phyloP scores from a whole-genome alignment of 2,888 invertebrate genomes.

The Priocnemis perturbator region DNA sequence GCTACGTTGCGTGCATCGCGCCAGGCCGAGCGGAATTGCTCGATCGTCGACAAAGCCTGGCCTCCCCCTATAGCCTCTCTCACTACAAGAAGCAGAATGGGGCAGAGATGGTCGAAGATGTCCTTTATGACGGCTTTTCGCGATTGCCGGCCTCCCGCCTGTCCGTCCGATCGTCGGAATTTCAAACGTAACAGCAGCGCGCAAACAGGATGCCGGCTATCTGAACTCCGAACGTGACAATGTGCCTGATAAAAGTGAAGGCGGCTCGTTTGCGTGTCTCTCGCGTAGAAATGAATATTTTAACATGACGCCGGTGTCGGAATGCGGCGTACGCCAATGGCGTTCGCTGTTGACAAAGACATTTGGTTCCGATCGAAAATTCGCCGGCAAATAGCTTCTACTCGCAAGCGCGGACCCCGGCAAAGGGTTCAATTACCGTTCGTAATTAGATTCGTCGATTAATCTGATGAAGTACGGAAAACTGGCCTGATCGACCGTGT shows the following conservation, averaged over 20 bases:
- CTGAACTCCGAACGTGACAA: constrained; percentile 36
- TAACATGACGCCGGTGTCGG: neutral
- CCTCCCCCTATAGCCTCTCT: neutral
- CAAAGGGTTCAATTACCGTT: neutral
- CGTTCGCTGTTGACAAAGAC: too few relatives aligned
- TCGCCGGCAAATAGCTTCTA: too few relatives aligned
- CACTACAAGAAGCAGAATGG: constrained; percentile 4
- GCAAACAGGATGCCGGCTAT: constrained; percentile 52
- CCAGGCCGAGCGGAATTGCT: neutral
- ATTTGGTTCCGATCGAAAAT: too few relatives aligned
- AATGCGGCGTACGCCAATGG: neutral
- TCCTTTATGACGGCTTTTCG: constrained; percentile 7
- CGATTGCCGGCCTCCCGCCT: constrained; percentile 15
- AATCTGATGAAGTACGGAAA: too few relatives aligned
- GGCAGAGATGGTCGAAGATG: neutral
- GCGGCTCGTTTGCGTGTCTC: neutral
- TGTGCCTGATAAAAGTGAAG: constrained; percentile 34
- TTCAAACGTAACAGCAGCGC: constrained; percentile 31
- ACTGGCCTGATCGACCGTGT: too few relatives aligned
- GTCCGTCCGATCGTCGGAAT: constrained; percentile 15
- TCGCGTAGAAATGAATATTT: neutral
- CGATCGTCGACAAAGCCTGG: neutral
- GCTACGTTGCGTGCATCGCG: neutral
- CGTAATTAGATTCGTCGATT: neutral
- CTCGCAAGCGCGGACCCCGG: neutral